Evolutionary conservation across 1,140 invertebrate species (phyloP).

Genomic region (Aphaenogaster floridana): DNA sequence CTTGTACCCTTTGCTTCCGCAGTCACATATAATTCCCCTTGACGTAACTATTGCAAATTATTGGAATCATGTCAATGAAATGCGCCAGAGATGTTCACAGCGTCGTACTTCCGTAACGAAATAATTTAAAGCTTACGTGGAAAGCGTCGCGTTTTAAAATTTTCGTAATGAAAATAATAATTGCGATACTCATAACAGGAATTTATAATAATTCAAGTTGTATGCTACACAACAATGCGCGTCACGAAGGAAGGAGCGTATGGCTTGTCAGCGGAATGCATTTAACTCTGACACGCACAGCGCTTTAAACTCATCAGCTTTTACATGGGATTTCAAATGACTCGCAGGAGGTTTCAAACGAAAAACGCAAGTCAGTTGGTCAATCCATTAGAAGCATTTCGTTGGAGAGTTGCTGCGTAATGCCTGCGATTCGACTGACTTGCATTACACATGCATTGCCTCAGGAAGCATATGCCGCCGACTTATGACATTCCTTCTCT

Average conservation of each 20-base stretch:
- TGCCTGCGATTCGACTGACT: slow-evolving; percentile 71
- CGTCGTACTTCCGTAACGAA: neutral
- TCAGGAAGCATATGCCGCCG: slow-evolving; percentile 47
- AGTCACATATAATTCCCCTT: neutral
- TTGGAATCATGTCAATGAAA: slow-evolving; percentile 10
- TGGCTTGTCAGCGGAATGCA: slow-evolving; percentile 44
- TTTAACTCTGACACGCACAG: slow-evolving; percentile 51
- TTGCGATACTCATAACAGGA: slow-evolving; percentile 31
- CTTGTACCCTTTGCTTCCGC: neutral
- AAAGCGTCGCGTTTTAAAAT: neutral
- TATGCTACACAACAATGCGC: slow-evolving; percentile 38
- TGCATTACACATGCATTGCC: slow-evolving; percentile 68
- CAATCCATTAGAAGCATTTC: slow-evolving; percentile 78
- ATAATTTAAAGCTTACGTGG: neutral
- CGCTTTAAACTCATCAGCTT: slow-evolving; percentile 72
- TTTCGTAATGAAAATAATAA: slow-evolving; percentile 28
- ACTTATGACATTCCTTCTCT: slow-evolving; percentile 43
- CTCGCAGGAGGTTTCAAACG: slow-evolving; percentile 61
- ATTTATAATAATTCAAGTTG: slow-evolving; percentile 49
- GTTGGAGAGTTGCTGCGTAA: slow-evolving; percentile 71
- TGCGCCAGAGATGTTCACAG: neutral
- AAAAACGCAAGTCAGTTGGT: slow-evolving; percentile 75
- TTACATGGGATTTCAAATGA: slow-evolving; percentile 68
- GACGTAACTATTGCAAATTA: slow-evolving; percentile 9
- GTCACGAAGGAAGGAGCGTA: slow-evolving; percentile 46